phyloP scores from a whole-genome alignment of 92 coral and sea anemone genomes.

The Palythoa heliodiscus region DNA sequence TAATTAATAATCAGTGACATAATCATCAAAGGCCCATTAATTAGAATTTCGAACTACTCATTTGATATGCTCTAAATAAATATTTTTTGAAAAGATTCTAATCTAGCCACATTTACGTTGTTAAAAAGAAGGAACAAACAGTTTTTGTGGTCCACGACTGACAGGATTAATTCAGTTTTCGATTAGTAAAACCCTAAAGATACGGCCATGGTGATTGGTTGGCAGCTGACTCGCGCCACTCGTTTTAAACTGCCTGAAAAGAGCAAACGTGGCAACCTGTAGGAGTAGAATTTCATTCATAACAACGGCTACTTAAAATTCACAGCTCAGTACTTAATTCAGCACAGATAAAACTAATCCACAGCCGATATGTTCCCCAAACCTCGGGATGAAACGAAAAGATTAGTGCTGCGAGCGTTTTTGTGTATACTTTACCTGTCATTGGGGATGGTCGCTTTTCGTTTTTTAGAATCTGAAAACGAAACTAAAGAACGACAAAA shows the following conservation, averaged over 20 bases:
- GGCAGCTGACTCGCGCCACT: neutral
- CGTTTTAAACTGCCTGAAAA: conserved; percentile 14
- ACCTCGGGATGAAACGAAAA: conserved; percentile 69
- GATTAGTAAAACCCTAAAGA: neutral
- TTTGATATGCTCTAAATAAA: too few species aligned
- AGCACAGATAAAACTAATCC: neutral
- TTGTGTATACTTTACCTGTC: conserved; percentile 67
- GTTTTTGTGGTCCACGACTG: neutral
- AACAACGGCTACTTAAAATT: neutral
- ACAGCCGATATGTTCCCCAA: conserved; percentile 21
- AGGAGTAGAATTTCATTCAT: conserved; percentile 20
- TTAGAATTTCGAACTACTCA: too few species aligned
- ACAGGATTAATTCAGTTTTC: neutral
- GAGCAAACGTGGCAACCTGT: conserved; percentile 27
- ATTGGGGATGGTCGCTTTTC: conserved; percentile 78
- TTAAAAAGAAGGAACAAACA: too few species aligned
- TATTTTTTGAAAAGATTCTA: too few species aligned
- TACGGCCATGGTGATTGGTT: conserved; percentile 2
- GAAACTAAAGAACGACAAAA: conserved; percentile 57
- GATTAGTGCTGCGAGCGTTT: conserved; percentile 63
- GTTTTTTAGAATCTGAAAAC: conserved; percentile 69
- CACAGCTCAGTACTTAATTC: neutral
- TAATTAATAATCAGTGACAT: too few species aligned
- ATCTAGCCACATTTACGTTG: too few species aligned
- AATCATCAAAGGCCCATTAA: too few species aligned